Conservation (phyloP, 23 tunicate species). For the Oikopleura vanhoeffeni region DNA sequence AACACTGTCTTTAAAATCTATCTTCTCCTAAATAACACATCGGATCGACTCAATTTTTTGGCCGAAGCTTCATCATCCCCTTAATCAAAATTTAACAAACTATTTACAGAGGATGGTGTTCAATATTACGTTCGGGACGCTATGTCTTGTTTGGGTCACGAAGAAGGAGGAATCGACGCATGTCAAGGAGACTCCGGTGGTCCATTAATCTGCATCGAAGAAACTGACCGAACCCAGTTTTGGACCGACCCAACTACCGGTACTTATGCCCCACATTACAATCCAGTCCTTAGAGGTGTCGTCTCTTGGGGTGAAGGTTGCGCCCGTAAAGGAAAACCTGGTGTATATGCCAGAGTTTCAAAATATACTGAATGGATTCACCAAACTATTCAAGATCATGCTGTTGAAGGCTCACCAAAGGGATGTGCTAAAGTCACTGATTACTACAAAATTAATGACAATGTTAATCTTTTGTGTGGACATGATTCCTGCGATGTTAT, state of each 20-base stretch:
- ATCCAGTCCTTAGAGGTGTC: conserved; percentile 7
- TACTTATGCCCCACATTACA: neutral
- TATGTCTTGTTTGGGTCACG: conserved; percentile 2
- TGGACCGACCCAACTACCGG: neutral
- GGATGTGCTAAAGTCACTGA: neutral
- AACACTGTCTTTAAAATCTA: too few species aligned
- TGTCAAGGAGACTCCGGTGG: conserved; percentile 16
- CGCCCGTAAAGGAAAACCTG: neutral
- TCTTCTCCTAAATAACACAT: too few species aligned
- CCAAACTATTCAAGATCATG: neutral
- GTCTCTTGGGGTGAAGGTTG: conserved; percentile 15
- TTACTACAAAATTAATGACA: neutral
- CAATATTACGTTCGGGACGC: neutral
- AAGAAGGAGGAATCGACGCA: conserved; percentile 13
- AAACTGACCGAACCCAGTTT: neutral
- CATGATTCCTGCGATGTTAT: neutral
- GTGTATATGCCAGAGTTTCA: conserved; percentile 10
- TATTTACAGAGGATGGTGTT: neutral
- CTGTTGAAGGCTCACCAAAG: neutral
- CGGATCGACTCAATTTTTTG: too few species aligned
- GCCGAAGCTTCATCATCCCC: too few species aligned
- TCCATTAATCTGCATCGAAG: neutral
- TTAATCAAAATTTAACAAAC: neutral
- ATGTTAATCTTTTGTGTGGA: neutral
- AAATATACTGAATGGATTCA: neutral